Evolutionary conservation across 2,113 vertebrate genomes (phyloP).

Genomic region (Ptilonorhynchus violaceus): DNA sequence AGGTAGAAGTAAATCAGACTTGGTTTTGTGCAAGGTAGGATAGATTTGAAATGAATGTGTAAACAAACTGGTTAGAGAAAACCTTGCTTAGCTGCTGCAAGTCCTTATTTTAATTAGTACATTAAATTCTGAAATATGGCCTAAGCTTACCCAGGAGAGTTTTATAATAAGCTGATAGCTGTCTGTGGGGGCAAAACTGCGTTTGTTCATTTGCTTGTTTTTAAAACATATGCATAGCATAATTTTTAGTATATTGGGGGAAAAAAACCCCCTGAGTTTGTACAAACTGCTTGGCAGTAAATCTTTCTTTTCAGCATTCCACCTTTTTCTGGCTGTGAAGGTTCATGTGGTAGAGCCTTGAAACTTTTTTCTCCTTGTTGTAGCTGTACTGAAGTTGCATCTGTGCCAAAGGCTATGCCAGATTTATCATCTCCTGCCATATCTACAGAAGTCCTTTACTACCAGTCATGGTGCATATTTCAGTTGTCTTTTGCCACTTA

Average conservation of each 20-base stretch:
- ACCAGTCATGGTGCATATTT: not conserved
- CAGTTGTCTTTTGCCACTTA: not conserved
- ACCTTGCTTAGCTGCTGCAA: not conserved
- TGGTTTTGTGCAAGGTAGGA: not conserved
- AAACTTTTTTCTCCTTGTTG: not conserved
- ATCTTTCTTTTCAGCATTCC: not conserved
- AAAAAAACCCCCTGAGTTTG: fast-evolving
- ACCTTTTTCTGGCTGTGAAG: not conserved
- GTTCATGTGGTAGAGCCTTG: not conserved
- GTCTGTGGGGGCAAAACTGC: not conserved
- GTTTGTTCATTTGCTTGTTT: not conserved
- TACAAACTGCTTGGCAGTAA: not conserved
- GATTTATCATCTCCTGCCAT: not conserved
- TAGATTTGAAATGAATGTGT: not conserved
- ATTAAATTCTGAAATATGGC: not conserved
- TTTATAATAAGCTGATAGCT: not conserved
- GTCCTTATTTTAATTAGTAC: not conserved
- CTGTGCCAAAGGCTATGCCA: not conserved
- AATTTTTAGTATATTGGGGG: not conserved
- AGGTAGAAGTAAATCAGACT: not conserved
- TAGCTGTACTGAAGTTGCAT: not conserved
- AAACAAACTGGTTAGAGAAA: not conserved
- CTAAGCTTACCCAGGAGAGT: not conserved
- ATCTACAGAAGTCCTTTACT: not conserved
- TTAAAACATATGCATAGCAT: not conserved